Evolutionary conservation across 2,888 invertebrate genomes (phyloP).

Genomic region (Parnassius orleans): DNA sequence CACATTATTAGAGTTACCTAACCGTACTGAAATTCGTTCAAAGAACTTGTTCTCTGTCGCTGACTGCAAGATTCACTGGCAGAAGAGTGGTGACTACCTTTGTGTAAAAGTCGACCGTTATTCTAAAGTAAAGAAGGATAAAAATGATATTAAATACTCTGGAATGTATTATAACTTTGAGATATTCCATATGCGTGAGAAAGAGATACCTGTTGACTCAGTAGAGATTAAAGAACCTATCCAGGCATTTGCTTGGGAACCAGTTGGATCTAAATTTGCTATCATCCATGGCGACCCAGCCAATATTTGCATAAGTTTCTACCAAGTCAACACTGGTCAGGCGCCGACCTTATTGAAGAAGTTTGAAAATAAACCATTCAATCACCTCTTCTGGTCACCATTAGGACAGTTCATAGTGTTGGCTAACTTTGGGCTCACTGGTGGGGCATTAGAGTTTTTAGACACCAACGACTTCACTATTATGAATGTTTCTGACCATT

Average conservation of each 20-base stretch:
- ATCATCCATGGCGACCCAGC: constrained; percentile 96
- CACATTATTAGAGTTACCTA: constrained; percentile 94
- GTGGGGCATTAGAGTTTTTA: constrained; percentile 96
- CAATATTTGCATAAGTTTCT: constrained; percentile 94
- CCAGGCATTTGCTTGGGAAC: constrained; percentile 99
- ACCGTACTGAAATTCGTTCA: constrained; percentile 92
- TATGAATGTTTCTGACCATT: constrained; percentile 97
- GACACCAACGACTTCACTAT: constrained; percentile 97
- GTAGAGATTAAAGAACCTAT: constrained; percentile 97
- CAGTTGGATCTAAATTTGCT: constrained; percentile 96
- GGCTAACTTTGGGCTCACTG: constrained; percentile 91
- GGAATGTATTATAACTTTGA: constrained; percentile 99
- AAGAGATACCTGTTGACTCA: constrained; percentile 98
- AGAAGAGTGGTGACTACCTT: constrained; percentile 97
- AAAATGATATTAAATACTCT: constrained; percentile 95
- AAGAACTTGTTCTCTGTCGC: constrained; percentile 99
- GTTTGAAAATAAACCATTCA: constrained; percentile 93
- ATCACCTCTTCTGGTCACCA: constrained; percentile 97
- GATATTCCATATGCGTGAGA: constrained; percentile 99
- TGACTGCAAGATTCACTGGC: constrained; percentile 99
- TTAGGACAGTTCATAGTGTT: constrained; percentile 97
- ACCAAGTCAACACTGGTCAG: constrained; percentile 92
- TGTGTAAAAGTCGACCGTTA: constrained; percentile 94
- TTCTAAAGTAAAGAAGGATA: constrained; percentile 96
- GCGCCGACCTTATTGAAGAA: constrained; percentile 93